A percentile compares a stretch with the other conserved stretches of the same genome.
phyloP scores from a whole-genome alignment of 2,888 invertebrate genomes.

The Apantesis nais region DNA sequence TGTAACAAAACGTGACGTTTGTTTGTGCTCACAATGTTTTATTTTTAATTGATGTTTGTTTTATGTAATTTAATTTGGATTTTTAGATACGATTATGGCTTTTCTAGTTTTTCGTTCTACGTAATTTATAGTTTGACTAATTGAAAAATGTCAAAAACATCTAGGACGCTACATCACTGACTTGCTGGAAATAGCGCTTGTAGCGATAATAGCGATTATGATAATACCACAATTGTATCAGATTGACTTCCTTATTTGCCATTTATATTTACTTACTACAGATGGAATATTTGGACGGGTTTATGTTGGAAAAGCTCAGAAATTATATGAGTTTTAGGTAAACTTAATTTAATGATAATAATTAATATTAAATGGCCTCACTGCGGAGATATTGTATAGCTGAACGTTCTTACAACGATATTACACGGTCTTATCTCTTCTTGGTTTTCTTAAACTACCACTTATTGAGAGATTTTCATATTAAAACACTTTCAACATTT shows the following conservation, averaged over 20 bases:
- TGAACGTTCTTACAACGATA: too few species aligned
- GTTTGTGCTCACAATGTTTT: slow-evolving; percentile 34
- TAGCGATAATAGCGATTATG: not conserved
- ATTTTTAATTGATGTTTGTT: slow-evolving; percentile 40
- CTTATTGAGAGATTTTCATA: too few species aligned
- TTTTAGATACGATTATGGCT: slow-evolving; percentile 3
- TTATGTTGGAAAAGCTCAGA: too few species aligned
- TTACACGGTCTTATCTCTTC: too few species aligned
- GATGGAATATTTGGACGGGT: too few species aligned
- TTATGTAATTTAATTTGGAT: slow-evolving; percentile 20
- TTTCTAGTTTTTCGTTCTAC: not conserved
- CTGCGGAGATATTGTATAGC: too few species aligned
- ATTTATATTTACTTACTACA: not conserved
- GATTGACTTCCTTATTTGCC: not conserved
- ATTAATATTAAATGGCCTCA: too few species aligned
- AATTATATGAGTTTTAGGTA: too few species aligned
- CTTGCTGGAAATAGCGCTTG: not conserved
- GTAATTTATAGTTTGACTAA: not conserved
- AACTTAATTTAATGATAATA: too few species aligned
- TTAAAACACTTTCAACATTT: too few species aligned
- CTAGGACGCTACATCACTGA: not conserved
- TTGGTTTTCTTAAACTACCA: too few species aligned
- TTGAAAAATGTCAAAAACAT: not conserved
- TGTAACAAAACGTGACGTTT: slow-evolving; percentile 50
- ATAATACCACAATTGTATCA: not conserved